These are phyloP conservation scores for Drosophila subobscura DNA, from an alignment of 1,140 invertebrate species.

Conservation along the genomic window DNA sequence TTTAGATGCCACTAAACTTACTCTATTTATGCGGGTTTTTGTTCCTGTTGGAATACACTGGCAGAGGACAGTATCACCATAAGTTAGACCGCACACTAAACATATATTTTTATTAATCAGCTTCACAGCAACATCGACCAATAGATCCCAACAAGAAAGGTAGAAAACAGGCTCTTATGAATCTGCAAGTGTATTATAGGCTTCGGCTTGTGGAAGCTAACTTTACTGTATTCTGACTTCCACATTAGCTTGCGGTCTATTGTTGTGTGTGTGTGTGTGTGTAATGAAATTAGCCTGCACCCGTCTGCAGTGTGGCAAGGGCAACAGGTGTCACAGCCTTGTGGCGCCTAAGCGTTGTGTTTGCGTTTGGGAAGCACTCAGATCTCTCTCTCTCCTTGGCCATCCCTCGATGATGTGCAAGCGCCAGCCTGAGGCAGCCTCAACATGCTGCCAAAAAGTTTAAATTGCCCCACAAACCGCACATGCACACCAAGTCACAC, in stretches of 20 bases:
- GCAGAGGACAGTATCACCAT: no score
- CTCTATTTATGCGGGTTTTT: constrained; percentile 33
- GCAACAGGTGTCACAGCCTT: constrained; percentile 59
- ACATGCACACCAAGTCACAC: constrained; percentile 4
- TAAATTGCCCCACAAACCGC: constrained; percentile 23
- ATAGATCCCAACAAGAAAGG: no score
- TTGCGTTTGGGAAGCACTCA: constrained; percentile 23
- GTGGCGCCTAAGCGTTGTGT: constrained; percentile 48
- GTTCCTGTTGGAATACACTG: constrained; percentile 20
- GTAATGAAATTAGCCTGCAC: constrained; percentile 66
- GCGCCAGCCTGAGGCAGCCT: constrained; percentile 3
- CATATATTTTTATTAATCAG: no score
- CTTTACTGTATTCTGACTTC: neutral
- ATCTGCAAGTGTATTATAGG: no score
- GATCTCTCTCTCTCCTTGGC: neutral
- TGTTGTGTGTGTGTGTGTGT: constrained; percentile 30
- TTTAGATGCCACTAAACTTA: constrained; percentile 58
- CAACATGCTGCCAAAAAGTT: constrained; percentile 57
- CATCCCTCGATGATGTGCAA: neutral
- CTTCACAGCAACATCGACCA: no score
- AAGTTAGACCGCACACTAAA: no score
- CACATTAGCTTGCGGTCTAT: constrained; percentile 49
- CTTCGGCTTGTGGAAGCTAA: no score
- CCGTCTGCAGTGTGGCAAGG: constrained; percentile 23
- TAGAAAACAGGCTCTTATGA: no score